Base-by-base conservation (phyloP, 2,888 invertebrate species). In the Acanthoscelides obtectus region DNA sequence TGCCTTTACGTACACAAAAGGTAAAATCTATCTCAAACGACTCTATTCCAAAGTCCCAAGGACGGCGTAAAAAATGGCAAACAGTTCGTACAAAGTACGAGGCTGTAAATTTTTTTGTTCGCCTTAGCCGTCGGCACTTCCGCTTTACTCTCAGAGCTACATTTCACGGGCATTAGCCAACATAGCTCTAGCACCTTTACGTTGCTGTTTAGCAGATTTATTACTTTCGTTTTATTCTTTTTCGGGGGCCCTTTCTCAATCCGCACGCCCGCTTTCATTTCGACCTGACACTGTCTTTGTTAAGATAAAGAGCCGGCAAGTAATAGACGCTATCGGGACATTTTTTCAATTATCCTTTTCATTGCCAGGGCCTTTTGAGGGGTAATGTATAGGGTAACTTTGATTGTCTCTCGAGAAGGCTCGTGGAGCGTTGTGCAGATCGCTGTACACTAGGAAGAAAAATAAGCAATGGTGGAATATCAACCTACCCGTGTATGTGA, bases 251-350 rank as follows among this genome's bases (percentile, higher is more conserved):
- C 67, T n/a, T 22, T 22, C 45, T 69, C 67, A 65, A 22, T 66
- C 65, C 66, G 45, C 70, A 69, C 69, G 69, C 71, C 70, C 71
- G 72, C 70, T 73, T 75, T 71, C 72, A 74, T 75, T 76, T 74
- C 71, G 74, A 73, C 74, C 72, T 75, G 74, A 74, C 73, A 74
- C 73, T 73, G 77, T 76, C 77, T 78, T 77, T 77, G 76, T 75
- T 66, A 66, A 73, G 76, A 74, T 75, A 76, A 78, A 74, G 73
- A 65, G 66, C 20, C 20, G 67, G 67, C 68, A 71, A 73, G 71
- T 73, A 73, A 73, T 73, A 71, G 68, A 71, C 64, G 69, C 73
- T 71, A 71, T 73, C 70, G 45, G 45, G 45, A 45, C 45, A 45
- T 70, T 72, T 72, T 72, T 72, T 72, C 72, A 72, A 72, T 72